phyloP scores from a whole-genome alignment of 1,140 invertebrate genomes.

The Lasioglossum baleicum region DNA sequence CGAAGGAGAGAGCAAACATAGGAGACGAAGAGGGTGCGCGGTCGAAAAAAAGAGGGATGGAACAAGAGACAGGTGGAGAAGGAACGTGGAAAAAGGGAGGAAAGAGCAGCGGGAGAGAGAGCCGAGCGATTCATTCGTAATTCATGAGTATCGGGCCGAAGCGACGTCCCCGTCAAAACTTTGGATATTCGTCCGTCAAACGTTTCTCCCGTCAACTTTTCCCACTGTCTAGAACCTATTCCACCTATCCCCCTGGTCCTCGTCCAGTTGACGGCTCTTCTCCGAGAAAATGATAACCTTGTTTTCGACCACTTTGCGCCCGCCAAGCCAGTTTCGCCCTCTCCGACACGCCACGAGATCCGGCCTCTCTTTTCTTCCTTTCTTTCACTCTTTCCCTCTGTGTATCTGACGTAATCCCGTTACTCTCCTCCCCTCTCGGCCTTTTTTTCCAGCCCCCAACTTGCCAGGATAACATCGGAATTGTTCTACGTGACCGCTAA shows the following conservation, averaged over 20 bases:
- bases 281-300: constrained; percentile 65
- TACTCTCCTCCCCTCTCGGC: constrained; percentile 19
- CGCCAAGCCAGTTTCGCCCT: constrained; percentile 53
- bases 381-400: neutral
- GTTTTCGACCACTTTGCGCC: constrained; percentile 63
- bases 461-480: constrained; percentile 52
- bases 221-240: constrained; percentile 51
- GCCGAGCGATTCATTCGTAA: constrained; percentile 60
- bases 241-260: constrained; percentile 36
- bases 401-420: constrained; percentile 57
- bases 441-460: constrained; percentile 25
- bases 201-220: constrained; percentile 66
- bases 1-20: constrained; percentile 34
- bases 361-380: neutral
- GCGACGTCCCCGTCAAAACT: constrained; percentile 61
- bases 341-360: neutral
- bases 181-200: constrained; percentile 67
- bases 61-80: constrained; percentile 2
- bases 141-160: constrained; percentile 58
- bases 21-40: neutral
- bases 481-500: constrained; percentile 58
- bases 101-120: constrained; percentile 7
- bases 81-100: too few relatives aligned
- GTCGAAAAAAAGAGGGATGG: neutral
- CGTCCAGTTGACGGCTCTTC: constrained; percentile 61